A percentile compares a stretch with the other conserved stretches of the same genome.
phyloP scores from a whole-genome alignment of 2,888 invertebrate genomes.

The Invenusta paracnida region DNA sequence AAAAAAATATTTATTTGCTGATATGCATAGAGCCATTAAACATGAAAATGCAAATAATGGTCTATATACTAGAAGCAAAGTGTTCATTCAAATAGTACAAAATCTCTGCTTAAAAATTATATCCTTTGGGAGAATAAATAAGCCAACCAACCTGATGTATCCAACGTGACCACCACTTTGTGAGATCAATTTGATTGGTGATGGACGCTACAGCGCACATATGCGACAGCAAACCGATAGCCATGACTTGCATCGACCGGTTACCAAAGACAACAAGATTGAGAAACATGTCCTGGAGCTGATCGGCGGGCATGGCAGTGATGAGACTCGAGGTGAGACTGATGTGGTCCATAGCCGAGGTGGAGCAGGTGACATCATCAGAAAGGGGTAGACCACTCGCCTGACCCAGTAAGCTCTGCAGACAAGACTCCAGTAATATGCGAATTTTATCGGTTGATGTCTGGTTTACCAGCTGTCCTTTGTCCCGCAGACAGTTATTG shows the following conservation, averaged over 20 bases:
- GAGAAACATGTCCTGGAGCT: constrained; percentile 67
- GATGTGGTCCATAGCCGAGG: neutral
- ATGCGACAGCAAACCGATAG: constrained; percentile 66
- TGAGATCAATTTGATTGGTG: constrained; percentile 74
- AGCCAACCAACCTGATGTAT: constrained; percentile 60
- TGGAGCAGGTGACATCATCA: neutral
- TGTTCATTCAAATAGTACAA: too few relatives aligned
- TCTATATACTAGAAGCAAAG: too few relatives aligned
- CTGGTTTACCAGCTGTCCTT: neutral
- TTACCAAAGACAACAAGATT: constrained; percentile 74
- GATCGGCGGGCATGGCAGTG: constrained; percentile 51
- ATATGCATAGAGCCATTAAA: too few relatives aligned
- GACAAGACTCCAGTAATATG: neutral
- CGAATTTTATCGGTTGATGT: neutral
- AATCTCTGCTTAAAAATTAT: too few relatives aligned
- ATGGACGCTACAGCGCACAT: constrained; percentile 76
- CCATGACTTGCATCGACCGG: constrained; percentile 73
- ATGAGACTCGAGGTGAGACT: neutral
- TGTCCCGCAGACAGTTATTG: neutral
- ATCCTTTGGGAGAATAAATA: neutral
- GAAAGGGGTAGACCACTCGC: neutral
- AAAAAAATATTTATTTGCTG: too few relatives aligned
- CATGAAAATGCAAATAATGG: too few relatives aligned
- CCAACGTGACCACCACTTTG: constrained; percentile 67
- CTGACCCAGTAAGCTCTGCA: neutral